phyloP scores from a whole-genome alignment of 2,797 vertebrate genomes.

The Crypturellus tataupa region DNA sequence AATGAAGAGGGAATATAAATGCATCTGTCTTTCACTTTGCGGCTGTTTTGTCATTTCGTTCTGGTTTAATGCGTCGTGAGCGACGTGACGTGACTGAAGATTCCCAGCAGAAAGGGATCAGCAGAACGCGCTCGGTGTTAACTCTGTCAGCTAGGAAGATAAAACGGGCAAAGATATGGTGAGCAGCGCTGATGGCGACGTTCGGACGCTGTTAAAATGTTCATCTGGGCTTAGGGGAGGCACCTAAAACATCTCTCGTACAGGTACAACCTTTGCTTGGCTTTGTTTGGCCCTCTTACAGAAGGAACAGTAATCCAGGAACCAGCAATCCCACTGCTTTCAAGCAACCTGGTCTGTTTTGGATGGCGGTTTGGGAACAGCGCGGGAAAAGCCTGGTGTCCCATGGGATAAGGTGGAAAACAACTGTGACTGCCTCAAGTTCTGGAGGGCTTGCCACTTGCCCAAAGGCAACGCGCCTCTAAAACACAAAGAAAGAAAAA shows the following conservation, averaged over 20 bases:
- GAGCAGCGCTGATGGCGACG: constrained; percentile 10
- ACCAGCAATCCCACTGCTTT: not conserved
- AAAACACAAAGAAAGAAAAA: not conserved
- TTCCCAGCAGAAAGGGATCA: constrained; percentile 36
- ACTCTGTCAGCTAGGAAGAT: constrained; percentile 1
- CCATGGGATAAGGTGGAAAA: not conserved
- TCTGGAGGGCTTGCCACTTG: not conserved
- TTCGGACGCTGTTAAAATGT: constrained; percentile 23
- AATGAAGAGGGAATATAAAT: constrained; percentile 22
- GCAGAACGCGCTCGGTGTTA: not conserved
- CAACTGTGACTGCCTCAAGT: not conserved
- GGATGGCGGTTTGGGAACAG: not conserved
- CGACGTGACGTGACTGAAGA: not conserved
- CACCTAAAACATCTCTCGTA: not conserved
- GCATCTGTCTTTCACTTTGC: constrained; percentile 9
- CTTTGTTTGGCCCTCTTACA: constrained; percentile 1
- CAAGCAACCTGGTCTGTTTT: not conserved
- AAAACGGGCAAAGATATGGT: constrained; percentile 6
- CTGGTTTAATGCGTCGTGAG: constrained; percentile 31
- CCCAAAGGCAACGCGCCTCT: not conserved
- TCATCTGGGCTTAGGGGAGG: not conserved
- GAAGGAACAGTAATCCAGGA: not conserved
- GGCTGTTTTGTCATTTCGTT: constrained; percentile 36
- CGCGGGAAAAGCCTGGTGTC: not conserved
- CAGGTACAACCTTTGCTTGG: not conserved